Evolutionary conservation across 2,113 vertebrate genomes (phyloP).

Genomic region (Dicrurus megarhynchus): DNA sequence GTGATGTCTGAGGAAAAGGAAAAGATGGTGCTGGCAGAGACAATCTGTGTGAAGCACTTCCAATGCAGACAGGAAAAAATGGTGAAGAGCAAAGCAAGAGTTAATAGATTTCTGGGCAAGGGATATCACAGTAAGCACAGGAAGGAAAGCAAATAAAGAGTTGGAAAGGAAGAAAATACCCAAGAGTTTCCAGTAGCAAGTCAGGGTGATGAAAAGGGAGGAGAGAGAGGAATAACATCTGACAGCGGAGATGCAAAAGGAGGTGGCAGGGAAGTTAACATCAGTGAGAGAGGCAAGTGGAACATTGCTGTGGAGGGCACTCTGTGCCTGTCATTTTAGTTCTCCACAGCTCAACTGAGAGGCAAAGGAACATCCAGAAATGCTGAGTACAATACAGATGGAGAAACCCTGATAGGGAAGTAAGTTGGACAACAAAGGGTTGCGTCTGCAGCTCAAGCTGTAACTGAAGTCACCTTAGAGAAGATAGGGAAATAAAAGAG

Average conservation of each 20-base stretch:
- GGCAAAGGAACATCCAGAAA: background rate
- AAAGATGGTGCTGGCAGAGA: background rate
- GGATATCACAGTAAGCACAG: background rate
- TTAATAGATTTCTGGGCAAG: background rate
- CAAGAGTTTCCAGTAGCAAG: background rate
- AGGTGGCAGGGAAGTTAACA: background rate
- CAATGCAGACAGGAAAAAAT: background rate
- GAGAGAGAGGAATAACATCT: background rate
- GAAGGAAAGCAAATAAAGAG: conserved; percentile 2
- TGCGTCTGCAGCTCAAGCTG: background rate
- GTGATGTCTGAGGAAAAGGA: background rate
- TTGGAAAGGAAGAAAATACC: conserved; percentile 28
- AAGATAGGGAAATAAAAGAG: background rate
- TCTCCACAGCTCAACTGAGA: background rate
- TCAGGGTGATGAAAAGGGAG: background rate
- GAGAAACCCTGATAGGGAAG: background rate
- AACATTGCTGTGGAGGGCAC: background rate
- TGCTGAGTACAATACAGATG: background rate
- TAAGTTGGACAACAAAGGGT: background rate
- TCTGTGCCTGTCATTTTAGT: background rate
- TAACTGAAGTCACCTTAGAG: background rate
- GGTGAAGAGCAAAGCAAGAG: background rate
- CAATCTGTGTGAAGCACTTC: background rate
- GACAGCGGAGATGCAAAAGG: background rate
- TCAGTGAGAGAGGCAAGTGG: background rate